These are phyloP conservation scores for Yponomeuta malinellus DNA, from an alignment of 2,888 invertebrate genomes.

Conservation along the genomic window DNA sequence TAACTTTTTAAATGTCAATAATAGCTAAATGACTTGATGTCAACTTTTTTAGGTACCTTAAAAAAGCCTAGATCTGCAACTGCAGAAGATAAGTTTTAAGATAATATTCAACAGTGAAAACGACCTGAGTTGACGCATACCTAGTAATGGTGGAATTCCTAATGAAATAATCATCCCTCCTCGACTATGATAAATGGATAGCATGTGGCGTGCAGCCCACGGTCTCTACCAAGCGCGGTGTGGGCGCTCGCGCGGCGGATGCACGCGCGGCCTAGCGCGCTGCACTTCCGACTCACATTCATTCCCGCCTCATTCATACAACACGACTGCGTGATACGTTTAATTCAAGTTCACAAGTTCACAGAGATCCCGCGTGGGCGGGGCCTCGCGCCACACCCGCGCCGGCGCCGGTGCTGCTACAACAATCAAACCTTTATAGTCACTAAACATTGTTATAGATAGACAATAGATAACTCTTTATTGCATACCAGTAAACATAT, in stretches of 20 bases:
- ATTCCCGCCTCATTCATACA: constrained; percentile 69
- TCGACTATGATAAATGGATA: not conserved
- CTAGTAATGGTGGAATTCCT: not conserved
- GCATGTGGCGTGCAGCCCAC: not conserved
- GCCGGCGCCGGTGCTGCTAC: constrained; percentile 28
- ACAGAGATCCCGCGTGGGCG: constrained; percentile 57
- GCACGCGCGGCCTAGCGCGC: constrained; percentile 57
- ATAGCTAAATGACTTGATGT: too few species aligned
- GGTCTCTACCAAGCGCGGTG: not conserved
- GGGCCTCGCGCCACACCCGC: constrained; percentile 45
- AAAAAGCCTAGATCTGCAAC: too few species aligned
- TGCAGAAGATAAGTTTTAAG: too few species aligned
- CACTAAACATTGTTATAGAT: constrained; percentile 37
- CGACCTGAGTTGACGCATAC: not conserved
- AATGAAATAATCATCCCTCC: not conserved
- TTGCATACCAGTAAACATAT: too few species aligned
- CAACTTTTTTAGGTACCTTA: too few species aligned
- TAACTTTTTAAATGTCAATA: too few species aligned
- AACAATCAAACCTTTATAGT: constrained; percentile 44
- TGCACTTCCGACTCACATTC: constrained; percentile 70
- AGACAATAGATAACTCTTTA: too few species aligned
- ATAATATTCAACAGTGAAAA: not conserved
- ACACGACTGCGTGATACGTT: constrained; percentile 67
- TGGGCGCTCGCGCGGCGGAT: constrained; percentile 33
- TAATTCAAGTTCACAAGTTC: constrained; percentile 65